phyloP scores from a whole-genome alignment of 2,797 vertebrate genomes.

The Microhierax caerulescens region DNA sequence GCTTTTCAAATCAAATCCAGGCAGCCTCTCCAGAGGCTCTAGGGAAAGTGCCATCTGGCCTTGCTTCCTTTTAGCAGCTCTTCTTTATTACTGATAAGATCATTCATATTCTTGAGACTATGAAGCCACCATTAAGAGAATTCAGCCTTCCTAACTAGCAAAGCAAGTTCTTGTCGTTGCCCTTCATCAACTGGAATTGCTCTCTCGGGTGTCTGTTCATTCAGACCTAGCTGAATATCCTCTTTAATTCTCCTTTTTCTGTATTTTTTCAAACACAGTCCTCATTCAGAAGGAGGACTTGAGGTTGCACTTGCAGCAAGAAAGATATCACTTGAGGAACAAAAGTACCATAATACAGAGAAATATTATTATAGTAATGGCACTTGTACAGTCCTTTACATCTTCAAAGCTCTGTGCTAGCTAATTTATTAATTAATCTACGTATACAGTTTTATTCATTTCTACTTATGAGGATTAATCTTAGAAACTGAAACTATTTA shows the following conservation, averaged over 20 bases:
- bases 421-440: constrained; percentile 28
- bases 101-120: constrained; percentile 3
- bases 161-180: constrained; percentile 6
- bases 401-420: background rate
- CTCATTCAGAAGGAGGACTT: background rate
- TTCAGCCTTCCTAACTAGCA: constrained; percentile 6
- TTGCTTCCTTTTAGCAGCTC: background rate
- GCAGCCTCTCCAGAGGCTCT: background rate
- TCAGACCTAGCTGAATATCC: background rate
- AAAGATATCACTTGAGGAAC: background rate
- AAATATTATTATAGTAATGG: constrained; percentile 17
- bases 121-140: background rate
- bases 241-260: background rate
- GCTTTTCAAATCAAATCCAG: constrained; percentile 28
- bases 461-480: background rate
- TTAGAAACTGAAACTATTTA: background rate
- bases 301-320: background rate
- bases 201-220: background rate
- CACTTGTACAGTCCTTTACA: background rate
- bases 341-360: background rate
- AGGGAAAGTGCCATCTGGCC: constrained; percentile 8
- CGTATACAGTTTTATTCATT: background rate
- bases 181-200: background rate
- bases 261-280: background rate
- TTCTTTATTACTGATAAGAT: constrained; percentile 13